A percentile compares a stretch with the other conserved stretches of the same genome.
Conservation (phyloP, 1,140 invertebrate genomes). For the Linepithema humile region DNA sequence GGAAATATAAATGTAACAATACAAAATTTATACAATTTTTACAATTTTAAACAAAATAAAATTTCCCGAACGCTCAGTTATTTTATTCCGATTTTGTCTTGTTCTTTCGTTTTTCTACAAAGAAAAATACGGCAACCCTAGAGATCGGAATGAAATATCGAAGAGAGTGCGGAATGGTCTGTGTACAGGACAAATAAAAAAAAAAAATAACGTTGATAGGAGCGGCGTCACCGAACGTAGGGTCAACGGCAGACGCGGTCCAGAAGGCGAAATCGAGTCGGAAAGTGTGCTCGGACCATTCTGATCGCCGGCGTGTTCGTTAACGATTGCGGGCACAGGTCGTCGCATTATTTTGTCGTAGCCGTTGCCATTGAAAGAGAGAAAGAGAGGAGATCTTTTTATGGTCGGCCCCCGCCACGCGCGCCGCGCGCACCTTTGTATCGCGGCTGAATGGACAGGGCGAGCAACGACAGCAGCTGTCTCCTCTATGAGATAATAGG, state of each 20-base stretch:
- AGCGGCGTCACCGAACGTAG: background rate
- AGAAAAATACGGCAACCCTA: too few species aligned
- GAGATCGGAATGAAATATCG: too few species aligned
- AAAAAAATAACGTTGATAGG: background rate
- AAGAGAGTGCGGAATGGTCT: too few species aligned
- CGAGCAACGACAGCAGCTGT: slow-evolving; percentile 57
- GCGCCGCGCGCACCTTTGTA: slow-evolving; percentile 70
- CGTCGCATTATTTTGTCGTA: slow-evolving; percentile 68
- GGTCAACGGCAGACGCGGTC: background rate
- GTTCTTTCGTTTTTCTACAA: too few species aligned
- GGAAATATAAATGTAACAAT: too few species aligned
- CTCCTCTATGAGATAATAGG: slow-evolving; percentile 78
- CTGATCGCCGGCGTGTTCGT: slow-evolving; percentile 26
- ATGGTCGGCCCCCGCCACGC: slow-evolving; percentile 65
- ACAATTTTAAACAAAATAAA: too few species aligned
- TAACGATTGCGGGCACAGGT: slow-evolving; percentile 62
- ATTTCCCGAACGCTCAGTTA: too few species aligned
- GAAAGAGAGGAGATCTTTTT: too few species aligned
- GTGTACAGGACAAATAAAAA: too few species aligned
- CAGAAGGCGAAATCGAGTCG: background rate
- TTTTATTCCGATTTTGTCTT: too few species aligned
- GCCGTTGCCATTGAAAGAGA: slow-evolving; percentile 74
- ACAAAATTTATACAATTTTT: too few species aligned
- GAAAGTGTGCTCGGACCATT: background rate
- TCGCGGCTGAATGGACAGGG: slow-evolving; percentile 75